Base-by-base conservation (phyloP, 2,888 invertebrate genomes). In the Sphaeridia pumilis region DNA sequence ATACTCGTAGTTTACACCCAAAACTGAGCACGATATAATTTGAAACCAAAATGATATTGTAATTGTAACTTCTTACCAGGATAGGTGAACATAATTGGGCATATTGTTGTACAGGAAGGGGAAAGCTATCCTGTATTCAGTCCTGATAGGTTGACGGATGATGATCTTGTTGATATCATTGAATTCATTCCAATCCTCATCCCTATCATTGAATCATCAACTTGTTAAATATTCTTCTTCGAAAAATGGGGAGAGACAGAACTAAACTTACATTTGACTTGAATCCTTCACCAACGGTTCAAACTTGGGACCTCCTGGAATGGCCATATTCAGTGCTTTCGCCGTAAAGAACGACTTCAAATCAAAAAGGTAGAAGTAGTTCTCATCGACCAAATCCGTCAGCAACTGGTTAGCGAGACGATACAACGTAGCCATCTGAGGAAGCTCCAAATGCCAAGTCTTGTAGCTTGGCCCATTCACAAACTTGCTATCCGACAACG, bases 151-250 rank as follows among this genome's bases (percentile, higher is more conserved):
- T 69, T 98, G 97, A 7, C 98, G 78, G 65, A 99, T 98, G 60
- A 99, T 99, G 67, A 99, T 97, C 74, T 99, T 99, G 72, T 99
- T 98, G 65, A 99, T 98, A 69, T 99, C 98, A 74, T 99, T 99
- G 69, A 99, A 99, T 74, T 99, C 98, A 74, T 99, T 99, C 98
- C 98, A 99, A 71, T 99, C 98, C 74, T 99, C 98, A 74, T 99
- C 98, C 1, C 90, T 85, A n/a, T n/a, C n/a, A n/a, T n/a, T n/a
- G n/a, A n/a, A n/a, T n/a, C n/a, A n/a, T n/a, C n/a, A n/a, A n/a
- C n/a, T n/a, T n/a, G n/a, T n/a, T n/a, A n/a, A n/a, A n/a, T n/a
- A n/a, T n/a, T n/a, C n/a, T n/a, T n/a, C n/a, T n/a, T n/a, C n/a
- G n/a, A n/a, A n/a, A n/a, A n/a, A n/a, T n/a, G n/a, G n/a, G n/a